A percentile compares a stretch with the other conserved stretches of the same genome.
phyloP scores from a whole-genome alignment of 1,140 invertebrate species.

The Diorhabda sublineata region DNA sequence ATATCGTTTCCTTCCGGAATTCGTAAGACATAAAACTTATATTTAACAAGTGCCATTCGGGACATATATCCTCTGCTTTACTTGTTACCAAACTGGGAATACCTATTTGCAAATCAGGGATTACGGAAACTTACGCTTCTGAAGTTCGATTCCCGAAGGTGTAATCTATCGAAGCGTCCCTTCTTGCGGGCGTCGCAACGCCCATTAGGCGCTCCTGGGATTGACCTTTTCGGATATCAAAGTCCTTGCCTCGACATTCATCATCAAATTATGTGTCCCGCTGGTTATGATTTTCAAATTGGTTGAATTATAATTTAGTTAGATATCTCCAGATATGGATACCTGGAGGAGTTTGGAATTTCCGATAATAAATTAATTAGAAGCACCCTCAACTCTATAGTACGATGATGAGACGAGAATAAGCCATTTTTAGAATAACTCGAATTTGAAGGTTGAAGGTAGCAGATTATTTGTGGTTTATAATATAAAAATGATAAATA shows the following conservation, averaged over 20 bases:
- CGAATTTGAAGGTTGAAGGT: not conserved
- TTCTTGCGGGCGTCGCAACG: constrained; percentile 32
- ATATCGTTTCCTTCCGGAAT: not conserved
- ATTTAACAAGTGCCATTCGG: constrained; percentile 17
- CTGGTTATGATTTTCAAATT: constrained; percentile 10
- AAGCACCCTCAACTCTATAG: not conserved
- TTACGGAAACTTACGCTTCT: constrained; percentile 36
- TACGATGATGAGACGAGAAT: constrained; percentile 2
- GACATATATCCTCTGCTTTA: not conserved
- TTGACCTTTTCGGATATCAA: constrained; percentile 30
- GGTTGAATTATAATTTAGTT: constrained; percentile 17
- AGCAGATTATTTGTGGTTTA: no score
- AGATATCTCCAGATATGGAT: constrained; percentile 1
- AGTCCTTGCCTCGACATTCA: constrained; percentile 32
- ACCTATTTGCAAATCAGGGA: constrained; percentile 41
- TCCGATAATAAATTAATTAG: constrained; percentile 1
- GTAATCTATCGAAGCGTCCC: constrained; percentile 40
- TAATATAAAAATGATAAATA: no score
- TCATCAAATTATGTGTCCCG: constrained; percentile 35
- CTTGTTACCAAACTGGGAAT: constrained; percentile 31
- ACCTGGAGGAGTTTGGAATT: not conserved
- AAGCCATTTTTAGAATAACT: not conserved
- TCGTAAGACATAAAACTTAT: constrained; percentile 11
- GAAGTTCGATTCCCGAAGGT: constrained; percentile 42
- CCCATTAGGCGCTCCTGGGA: constrained; percentile 34